These are phyloP conservation scores for Drosophila nebulosa DNA, from an alignment of 1,140 invertebrate species.

Conservation along the genomic window DNA sequence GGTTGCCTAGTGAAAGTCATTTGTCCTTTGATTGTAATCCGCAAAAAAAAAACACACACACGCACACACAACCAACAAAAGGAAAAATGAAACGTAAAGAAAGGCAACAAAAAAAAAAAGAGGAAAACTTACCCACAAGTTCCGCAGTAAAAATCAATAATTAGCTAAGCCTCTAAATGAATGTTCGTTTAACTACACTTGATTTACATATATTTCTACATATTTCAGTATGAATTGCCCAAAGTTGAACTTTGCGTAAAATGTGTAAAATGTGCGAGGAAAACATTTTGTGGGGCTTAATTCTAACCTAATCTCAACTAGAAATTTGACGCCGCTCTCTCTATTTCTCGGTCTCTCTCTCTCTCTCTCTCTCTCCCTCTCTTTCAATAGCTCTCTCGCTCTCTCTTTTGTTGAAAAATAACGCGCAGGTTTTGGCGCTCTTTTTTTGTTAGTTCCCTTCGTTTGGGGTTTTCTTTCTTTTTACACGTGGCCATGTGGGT, in stretches of 20 bases:
- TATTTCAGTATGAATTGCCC: neutral
- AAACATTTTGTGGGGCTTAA: constrained; percentile 33
- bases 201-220: neutral
- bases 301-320: constrained; percentile 65
- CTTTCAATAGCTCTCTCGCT: neutral
- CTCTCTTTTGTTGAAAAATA: constrained; percentile 5
- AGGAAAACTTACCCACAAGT: neutral
- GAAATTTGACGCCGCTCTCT: constrained; percentile 30
- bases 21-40: neutral
- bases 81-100: neutral
- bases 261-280: neutral
- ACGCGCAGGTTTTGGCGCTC: constrained; percentile 1
- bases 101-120: neutral
- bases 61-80: neutral
- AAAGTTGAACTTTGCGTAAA: neutral
- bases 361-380: neutral
- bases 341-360: neutral
- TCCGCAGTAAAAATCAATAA: constrained; percentile 67
- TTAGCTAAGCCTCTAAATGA: constrained; percentile 30
- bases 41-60: neutral
- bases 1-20: constrained; percentile 39
- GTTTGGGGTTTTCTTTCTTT: constrained; percentile 64
- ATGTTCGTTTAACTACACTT: constrained; percentile 9
- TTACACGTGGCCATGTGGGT: constrained; percentile 12
- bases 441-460: constrained; percentile 48